Conservation (phyloP, 2,888 invertebrate genomes). For the Rhabditoides inermis region DNA sequence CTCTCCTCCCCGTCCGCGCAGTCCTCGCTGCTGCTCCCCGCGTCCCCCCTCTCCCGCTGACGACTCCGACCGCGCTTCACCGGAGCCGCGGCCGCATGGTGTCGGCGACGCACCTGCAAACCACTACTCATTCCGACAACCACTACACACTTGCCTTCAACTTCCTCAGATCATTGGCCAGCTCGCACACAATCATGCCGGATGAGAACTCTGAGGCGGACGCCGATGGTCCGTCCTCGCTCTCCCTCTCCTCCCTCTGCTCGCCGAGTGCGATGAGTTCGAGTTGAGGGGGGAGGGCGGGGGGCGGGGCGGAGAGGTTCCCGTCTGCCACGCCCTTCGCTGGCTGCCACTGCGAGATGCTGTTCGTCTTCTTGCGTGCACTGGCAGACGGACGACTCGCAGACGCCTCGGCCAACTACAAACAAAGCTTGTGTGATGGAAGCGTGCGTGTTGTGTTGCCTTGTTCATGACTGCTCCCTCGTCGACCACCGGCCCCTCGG, state of each 20-base stretch:
- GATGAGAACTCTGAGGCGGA: conserved; percentile 19
- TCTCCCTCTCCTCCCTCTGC: conserved; percentile 2
- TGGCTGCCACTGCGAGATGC: too few relatives aligned
- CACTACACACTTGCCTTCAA: conserved; percentile 12
- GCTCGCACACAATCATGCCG: conserved; percentile 25
- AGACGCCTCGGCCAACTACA: too few relatives aligned
- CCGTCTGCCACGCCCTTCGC: too few relatives aligned
- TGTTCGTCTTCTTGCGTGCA: too few relatives aligned
- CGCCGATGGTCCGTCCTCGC: neutral
- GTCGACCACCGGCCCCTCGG: conserved; percentile 2
- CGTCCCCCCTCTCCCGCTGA: neutral
- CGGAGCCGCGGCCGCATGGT: too few relatives aligned
- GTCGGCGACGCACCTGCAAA: conserved; percentile 5
- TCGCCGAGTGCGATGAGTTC: too few relatives aligned
- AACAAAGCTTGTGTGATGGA: too few relatives aligned
- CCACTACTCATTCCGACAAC: neutral
- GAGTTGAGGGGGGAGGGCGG: too few relatives aligned
- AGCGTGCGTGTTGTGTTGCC: too few relatives aligned
- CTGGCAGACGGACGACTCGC: too few relatives aligned
- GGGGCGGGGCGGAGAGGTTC: too few relatives aligned
- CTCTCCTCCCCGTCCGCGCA: conserved; percentile 9
- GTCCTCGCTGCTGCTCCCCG: conserved; percentile 7
- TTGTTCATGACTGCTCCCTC: too few relatives aligned
- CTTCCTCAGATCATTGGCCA: conserved; percentile 19
- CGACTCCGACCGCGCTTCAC: neutral